phyloP scores from a whole-genome alignment of 2,888 invertebrate genomes.

The Chirona hameri region DNA sequence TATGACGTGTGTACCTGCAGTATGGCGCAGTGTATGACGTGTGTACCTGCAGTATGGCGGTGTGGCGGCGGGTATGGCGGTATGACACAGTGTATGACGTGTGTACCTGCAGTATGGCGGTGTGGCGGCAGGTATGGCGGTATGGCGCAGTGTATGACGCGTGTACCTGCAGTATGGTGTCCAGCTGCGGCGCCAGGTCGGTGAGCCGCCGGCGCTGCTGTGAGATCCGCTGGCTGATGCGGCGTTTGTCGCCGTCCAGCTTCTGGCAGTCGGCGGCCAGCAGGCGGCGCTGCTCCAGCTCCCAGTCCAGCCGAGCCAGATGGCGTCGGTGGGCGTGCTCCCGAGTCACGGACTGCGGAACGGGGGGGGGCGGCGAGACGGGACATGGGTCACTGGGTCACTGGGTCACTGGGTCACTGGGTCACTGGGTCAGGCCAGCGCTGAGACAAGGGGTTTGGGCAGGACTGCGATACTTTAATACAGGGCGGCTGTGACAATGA shows the following conservation, averaged over 20 bases:
- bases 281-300: conserved; percentile 1
- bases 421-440: no score
- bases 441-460: background rate
- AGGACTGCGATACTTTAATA: background rate
- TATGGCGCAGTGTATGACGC: no score
- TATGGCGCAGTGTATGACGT: no score
- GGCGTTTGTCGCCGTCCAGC: background rate
- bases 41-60: no score
- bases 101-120: no score
- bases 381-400: background rate
- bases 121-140: no score
- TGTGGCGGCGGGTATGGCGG: no score
- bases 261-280: background rate
- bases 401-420: no score
- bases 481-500: background rate
- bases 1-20: no score
- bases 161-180: background rate
- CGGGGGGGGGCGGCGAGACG: background rate
- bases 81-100: no score
- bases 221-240: background rate
- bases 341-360: background rate
- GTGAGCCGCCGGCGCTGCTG: background rate
- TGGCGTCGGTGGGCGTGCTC: background rate
- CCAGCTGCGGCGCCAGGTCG: conserved; percentile 7
- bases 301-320: conserved; percentile 8